Conservation (phyloP, 2,797 vertebrate genomes). For the Diplodus puntazzo region DNA sequence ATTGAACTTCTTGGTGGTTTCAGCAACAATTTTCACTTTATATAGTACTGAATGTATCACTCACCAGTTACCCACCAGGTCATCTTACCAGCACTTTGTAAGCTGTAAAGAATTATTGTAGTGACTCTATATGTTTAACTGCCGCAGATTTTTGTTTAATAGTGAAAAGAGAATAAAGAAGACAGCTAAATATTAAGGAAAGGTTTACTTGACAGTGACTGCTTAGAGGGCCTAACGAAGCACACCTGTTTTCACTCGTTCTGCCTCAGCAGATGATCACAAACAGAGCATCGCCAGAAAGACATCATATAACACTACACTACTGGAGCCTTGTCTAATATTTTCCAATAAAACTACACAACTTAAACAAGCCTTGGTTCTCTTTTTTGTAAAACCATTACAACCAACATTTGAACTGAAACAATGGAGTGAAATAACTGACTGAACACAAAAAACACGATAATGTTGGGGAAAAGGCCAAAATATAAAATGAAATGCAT, state of each 20-base stretch:
- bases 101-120: not conserved
- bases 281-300: not conserved
- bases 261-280: not conserved
- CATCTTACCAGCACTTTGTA: not conserved
- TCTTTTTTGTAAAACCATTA: not conserved
- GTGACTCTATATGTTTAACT: not conserved
- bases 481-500: constrained; percentile 3
- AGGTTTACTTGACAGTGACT: not conserved
- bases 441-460: not conserved
- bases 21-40: constrained; percentile 35
- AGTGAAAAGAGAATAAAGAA: not conserved
- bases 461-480: not conserved
- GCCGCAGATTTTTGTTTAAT: not conserved
- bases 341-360: not conserved
- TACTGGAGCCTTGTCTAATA: not conserved
- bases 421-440: not conserved
- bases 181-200: not conserved
- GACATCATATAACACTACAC: not conserved
- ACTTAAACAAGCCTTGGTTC: not conserved
- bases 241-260: not conserved
- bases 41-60: constrained; percentile 18
- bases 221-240: not conserved
- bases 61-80: not conserved
- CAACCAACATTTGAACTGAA: not conserved
- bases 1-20: constrained; percentile 46